Evolutionary conservation across 2,113 vertebrate species (phyloP).

Genomic region (Oostethus manadensis): DNA sequence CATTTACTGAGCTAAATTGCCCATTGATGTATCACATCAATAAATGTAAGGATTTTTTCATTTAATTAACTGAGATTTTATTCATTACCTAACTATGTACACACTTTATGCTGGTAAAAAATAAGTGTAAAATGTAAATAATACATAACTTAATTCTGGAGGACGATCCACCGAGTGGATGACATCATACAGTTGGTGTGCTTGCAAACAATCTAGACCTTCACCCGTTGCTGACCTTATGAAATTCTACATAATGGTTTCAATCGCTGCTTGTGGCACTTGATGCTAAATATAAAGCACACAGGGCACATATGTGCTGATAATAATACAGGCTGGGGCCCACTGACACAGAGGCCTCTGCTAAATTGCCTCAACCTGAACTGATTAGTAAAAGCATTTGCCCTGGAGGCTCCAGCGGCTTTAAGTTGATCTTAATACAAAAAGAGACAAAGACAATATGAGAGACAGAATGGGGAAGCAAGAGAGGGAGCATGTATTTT

Average conservation of each 20-base stretch:
- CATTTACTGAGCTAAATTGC: no score
- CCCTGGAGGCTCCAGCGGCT: conserved; percentile 18
- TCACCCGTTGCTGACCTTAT: conserved; percentile 16
- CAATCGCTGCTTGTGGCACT: conserved; percentile 4
- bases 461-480: conserved; percentile 18
- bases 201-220: not conserved
- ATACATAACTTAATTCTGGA: not conserved
- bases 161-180: no score
- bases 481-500: conserved; percentile 19
- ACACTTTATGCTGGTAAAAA: no score
- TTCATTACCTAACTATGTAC: no score
- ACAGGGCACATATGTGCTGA: conserved; percentile 6
- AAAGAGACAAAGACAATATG: not conserved
- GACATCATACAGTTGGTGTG: no score
- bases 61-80: no score
- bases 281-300: conserved; percentile 18
- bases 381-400: conserved; percentile 15
- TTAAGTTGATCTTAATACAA: conserved; percentile 17
- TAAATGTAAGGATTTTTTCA: no score
- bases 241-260: conserved; percentile 22
- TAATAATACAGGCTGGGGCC: conserved; percentile 5
- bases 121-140: no score
- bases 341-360: conserved; percentile 15
- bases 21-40: no score
- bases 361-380: conserved; percentile 27